Percentiles rank a stretch among this genome's conserved stretches.
phyloP scores from a whole-genome alignment of 2,797 vertebrate genomes.

The Chanos chanos region DNA sequence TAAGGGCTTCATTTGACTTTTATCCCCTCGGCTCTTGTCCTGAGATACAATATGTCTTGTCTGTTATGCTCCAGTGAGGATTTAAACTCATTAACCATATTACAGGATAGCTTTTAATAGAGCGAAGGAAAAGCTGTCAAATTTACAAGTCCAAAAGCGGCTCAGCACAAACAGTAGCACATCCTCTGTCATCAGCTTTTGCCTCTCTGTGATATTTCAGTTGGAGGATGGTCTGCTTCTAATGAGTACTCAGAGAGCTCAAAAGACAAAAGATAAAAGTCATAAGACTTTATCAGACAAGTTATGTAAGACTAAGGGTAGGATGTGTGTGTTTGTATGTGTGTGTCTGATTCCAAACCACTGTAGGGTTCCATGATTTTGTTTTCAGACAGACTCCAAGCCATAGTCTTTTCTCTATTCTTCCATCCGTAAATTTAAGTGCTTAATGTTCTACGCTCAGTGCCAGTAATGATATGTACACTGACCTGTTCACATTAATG shows the following conservation, averaged over 20 bases:
- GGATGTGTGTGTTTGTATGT: slow-evolving; percentile 2
- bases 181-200: not conserved
- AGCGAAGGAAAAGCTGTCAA: not conserved
- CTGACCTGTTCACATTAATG: too few species aligned
- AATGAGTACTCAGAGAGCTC: not conserved
- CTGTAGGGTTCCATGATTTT: too few species aligned
- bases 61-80: not conserved
- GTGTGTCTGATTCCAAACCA: not conserved
- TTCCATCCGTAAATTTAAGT: too few species aligned
- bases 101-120: not conserved
- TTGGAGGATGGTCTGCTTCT: not conserved
- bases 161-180: too few species aligned
- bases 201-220: not conserved
- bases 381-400: too few species aligned
- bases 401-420: too few species aligned
- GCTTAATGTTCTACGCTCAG: too few species aligned
- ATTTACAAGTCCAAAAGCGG: not conserved
- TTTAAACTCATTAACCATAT: not conserved
- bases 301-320: slow-evolving; percentile 1
- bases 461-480: too few species aligned
- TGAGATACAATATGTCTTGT: not conserved
- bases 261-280: not conserved
- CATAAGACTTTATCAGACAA: not conserved
- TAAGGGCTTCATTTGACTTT: slow-evolving; percentile 5
- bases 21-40: not conserved